Percentiles rank a stretch among this genome's conserved stretches.
phyloP scores from a whole-genome alignment of 2,888 invertebrate genomes.

The Tachina lurida region DNA sequence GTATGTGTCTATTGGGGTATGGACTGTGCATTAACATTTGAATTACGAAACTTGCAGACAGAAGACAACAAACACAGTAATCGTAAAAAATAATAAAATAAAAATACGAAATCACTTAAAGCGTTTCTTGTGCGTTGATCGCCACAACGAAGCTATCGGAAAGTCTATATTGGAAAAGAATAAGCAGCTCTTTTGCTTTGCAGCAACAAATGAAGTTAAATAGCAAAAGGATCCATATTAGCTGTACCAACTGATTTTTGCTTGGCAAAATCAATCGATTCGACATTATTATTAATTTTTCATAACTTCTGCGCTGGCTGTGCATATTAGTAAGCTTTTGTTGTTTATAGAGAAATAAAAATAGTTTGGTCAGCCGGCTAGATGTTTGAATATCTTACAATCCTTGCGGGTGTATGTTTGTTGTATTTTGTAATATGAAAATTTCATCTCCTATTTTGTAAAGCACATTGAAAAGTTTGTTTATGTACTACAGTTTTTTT shows the following conservation, averaged over 20 bases:
- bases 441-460: constrained; percentile 61
- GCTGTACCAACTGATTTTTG: constrained; percentile 65
- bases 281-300: constrained; percentile 82
- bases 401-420: constrained; percentile 72
- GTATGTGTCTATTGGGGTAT: constrained; percentile 6
- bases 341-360: constrained; percentile 28
- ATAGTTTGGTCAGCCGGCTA: constrained; percentile 31
- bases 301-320: constrained; percentile 80
- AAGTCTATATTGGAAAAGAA: constrained; percentile 26
- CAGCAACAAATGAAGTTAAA: constrained; percentile 64
- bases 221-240: constrained; percentile 69
- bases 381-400: constrained; percentile 24
- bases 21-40: constrained; percentile 63
- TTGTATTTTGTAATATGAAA: constrained; percentile 76
- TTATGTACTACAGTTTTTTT: constrained; percentile 10
- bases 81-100: constrained; percentile 20
- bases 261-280: constrained; percentile 80
- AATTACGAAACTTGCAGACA: constrained; percentile 67
- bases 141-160: constrained; percentile 38
- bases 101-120: constrained; percentile 63
- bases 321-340: constrained; percentile 64
- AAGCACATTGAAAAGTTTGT: constrained; percentile 49
- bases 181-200: constrained; percentile 12
- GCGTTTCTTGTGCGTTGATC: constrained; percentile 59
- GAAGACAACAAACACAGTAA: constrained; percentile 25